Conservation (phyloP, 2,113 vertebrate genomes). For the cat (Felis catus) region F.catus_Fca126_mat1.0 CM031423.1:57301501-57302000, state of each 20-base stretch:
- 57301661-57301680: neutral
- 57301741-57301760: neutral
- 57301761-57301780: neutral
- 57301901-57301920: neutral
- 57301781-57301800: neutral
- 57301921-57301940: neutral
- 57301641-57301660: neutral
- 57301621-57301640: neutral
- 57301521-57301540: no score
- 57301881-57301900: neutral
- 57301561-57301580: no score
- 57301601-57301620: no score
- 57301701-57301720: neutral
- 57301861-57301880: neutral
- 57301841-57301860: neutral
- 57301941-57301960: neutral
- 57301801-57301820: neutral
- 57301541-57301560: no score
- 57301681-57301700: neutral
- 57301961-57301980: neutral
- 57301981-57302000: neutral
- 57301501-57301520: no score
- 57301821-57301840: neutral
- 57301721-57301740: neutral
- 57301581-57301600: no score